Evolutionary conservation across 2,888 invertebrate genomes (phyloP), one percentile per base, ranked within the genome.

Genomic region (Coleophora deauratella): DNA sequence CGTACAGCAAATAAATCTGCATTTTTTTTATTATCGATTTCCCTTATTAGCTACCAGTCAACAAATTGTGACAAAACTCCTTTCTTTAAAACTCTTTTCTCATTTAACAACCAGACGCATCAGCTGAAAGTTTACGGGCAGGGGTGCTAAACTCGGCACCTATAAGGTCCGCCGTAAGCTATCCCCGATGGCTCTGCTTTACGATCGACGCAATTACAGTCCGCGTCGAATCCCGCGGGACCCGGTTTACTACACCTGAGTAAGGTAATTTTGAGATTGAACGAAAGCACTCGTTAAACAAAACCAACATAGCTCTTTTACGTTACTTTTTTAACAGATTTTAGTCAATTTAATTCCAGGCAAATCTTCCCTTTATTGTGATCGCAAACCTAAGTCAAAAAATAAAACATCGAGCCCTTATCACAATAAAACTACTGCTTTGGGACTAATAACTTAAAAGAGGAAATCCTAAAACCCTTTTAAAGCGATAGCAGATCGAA

Each of bases 391-490:
- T n/a, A n/a, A n/a, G n/a, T n/a, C n/a, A n/a, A n/a, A n/a, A n/a
- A n/a, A n/a, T n/a, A n/a, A n/a, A n/a, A n/a, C n/a, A 45, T 33
- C 43, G 49, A 54, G 49, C 47, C 51, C 54, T 66, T 78, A 77
- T 75, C 74, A 49, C 47, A 47, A 54, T 53, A 48, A 51, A 68
- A 84, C 64, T 70, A 51, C 62, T 51, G 69, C 66, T 65, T 38
- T 42, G 81, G 80, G 84, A 73, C 67, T 69, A 82, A 82, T 82
- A 78, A 70, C 77, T 78, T 65, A 66, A 71, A 71, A 72, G 80
- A 77, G 72, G 72, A 77, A 72, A 62, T 51, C 54, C 45, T 64
- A 66, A 52, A 59, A 62, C 59, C 71, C 73, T 66, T 63, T 71
- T 66, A 46, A 54, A 60, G 41, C 49, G 62, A 61, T 69, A 65